These are phyloP conservation scores for Clostera curtula DNA, from an alignment of 2,888 invertebrate genomes.

Conservation along the genomic window DNA sequence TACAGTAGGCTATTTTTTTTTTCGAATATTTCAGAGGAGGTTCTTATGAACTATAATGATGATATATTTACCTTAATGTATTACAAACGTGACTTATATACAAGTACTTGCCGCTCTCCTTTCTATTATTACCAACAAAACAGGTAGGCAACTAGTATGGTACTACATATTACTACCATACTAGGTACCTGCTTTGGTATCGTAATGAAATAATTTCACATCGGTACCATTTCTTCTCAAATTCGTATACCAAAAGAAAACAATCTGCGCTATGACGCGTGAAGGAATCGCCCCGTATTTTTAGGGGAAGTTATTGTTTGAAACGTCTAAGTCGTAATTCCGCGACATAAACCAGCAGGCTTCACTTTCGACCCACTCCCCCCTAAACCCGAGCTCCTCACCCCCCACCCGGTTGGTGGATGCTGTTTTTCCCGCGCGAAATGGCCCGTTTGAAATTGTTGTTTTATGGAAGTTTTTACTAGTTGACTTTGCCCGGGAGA, in stretches of 20 bases:
- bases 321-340: constrained; percentile 76
- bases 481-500: constrained; percentile 69
- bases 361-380: constrained; percentile 53
- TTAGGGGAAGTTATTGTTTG: constrained; percentile 73
- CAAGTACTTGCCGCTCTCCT: too few relatives aligned
- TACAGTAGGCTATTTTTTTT: too few relatives aligned
- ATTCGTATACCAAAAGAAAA: constrained; percentile 47
- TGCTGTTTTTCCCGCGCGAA: constrained; percentile 71
- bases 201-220: too few relatives aligned
- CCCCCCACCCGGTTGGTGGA: constrained; percentile 44
- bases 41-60: too few relatives aligned
- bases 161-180: too few relatives aligned
- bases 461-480: constrained; percentile 75
- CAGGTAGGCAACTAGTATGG: too few relatives aligned
- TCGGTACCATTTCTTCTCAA: constrained; percentile 24
- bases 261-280: constrained; percentile 68
- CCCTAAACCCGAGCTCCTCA: constrained; percentile 19
- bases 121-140: too few relatives aligned
- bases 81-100: too few relatives aligned
- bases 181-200: too few relatives aligned
- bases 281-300: constrained; percentile 72
- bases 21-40: too few relatives aligned
- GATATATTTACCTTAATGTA: too few relatives aligned
- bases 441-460: constrained; percentile 74
- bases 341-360: constrained; percentile 66